Evolutionary conservation across 23 tunicate genomes (phyloP).

Genomic region (Halocynthia aurantium): DNA sequence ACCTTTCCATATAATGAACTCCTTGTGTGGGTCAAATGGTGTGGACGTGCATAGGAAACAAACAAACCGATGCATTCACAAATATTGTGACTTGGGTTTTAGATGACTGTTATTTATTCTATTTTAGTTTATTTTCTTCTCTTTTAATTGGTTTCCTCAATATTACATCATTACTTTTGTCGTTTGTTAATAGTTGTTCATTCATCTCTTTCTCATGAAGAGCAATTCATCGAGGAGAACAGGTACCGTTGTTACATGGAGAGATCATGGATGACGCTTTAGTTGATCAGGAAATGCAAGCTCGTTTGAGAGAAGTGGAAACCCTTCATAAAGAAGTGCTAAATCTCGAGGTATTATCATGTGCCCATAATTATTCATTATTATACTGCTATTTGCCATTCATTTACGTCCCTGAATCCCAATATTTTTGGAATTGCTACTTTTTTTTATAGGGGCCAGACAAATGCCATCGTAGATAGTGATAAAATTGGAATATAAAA

Average conservation of each 20-base stretch:
- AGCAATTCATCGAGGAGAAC: slow-evolving; percentile 36
- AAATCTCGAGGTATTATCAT: slow-evolving; percentile 43
- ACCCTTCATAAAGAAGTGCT: slow-evolving; percentile 59
- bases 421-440: not conserved
- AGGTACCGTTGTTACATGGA: slow-evolving; percentile 45
- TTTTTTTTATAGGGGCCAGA: not conserved
- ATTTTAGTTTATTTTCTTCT: not conserved
- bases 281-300: slow-evolving; percentile 64
- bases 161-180: too few relatives aligned
- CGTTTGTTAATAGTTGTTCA: too few relatives aligned
- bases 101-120: not conserved
- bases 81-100: not conserved
- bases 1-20: too few relatives aligned
- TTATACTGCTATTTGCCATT: not conserved
- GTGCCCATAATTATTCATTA: not conserved
- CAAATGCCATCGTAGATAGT: not conserved
- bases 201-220: not conserved
- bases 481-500: not conserved
- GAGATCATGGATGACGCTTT: slow-evolving; percentile 54
- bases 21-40: too few relatives aligned
- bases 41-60: too few relatives aligned
- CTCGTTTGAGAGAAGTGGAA: slow-evolving; percentile 45
- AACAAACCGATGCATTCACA: too few relatives aligned
- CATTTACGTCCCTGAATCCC: not conserved
- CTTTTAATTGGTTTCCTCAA: too few relatives aligned